Conservation (phyloP, 2,797 vertebrate species). For the Rousettus madagascariensis region DNA sequence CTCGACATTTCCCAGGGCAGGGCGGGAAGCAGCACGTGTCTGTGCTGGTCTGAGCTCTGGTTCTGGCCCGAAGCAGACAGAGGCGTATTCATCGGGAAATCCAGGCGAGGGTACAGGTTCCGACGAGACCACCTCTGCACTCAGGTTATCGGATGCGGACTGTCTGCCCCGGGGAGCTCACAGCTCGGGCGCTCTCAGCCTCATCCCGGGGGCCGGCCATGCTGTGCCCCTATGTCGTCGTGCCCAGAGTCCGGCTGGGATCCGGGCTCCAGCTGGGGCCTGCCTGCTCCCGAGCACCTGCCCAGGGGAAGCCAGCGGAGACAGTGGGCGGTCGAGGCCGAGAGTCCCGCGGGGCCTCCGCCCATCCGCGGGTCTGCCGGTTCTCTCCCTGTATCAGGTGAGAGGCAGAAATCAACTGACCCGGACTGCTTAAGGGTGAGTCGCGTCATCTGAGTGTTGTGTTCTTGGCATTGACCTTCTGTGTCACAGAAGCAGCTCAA, state of each 20-base stretch:
- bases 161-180: neutral
- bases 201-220: neutral
- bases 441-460: neutral
- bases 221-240: neutral
- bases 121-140: too few relatives aligned
- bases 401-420: neutral
- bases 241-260: neutral
- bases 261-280: neutral
- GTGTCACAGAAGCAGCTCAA: neutral
- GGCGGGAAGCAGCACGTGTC: neutral
- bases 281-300: neutral
- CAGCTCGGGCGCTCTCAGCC: neutral
- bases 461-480: neutral
- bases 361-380: rapidly evolving
- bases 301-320: rapidly evolving
- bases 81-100: neutral
- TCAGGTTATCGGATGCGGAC: too few relatives aligned
- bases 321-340: rapidly evolving
- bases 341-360: too few relatives aligned
- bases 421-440: neutral
- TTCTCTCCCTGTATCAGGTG: neutral
- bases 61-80: neutral
- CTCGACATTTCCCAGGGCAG: neutral
- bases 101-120: neutral
- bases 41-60: neutral